Conservation (phyloP, 2,113 vertebrate species). For the Tamias sibiricus region DNA sequence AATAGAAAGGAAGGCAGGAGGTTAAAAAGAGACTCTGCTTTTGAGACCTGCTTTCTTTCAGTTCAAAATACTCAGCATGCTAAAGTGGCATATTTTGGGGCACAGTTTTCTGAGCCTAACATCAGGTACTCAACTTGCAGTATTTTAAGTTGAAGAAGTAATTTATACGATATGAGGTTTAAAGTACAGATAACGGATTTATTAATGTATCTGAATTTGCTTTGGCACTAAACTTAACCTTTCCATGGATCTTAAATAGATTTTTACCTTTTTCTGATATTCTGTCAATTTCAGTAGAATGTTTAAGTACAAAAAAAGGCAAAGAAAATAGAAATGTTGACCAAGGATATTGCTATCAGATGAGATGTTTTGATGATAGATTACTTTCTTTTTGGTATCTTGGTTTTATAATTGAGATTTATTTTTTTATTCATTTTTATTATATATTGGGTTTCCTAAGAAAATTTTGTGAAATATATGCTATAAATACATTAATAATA, state of each 20-base stretch:
- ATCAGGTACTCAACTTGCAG: neutral
- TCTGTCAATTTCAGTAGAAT: neutral
- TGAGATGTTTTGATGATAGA: neutral
- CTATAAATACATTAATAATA: neutral
- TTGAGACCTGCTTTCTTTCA: neutral
- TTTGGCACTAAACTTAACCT: neutral
- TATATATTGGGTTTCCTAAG: constrained; percentile 18
- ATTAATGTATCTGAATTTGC: neutral
- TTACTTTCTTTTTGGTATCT: constrained; percentile 34
- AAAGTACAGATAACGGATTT: neutral
- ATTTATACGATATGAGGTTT: neutral
- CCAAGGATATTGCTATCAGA: constrained; percentile 16
- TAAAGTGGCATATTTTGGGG: neutral
- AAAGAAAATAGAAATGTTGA: constrained; percentile 42
- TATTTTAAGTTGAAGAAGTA: neutral
- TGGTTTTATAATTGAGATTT: constrained; percentile 36
- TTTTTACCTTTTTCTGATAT: neutral
- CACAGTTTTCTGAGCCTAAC: neutral
- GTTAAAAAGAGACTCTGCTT: neutral
- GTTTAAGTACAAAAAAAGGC: constrained; percentile 44
- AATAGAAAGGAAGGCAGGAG: neutral
- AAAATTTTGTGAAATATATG: constrained; percentile 13
- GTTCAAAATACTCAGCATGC: neutral
- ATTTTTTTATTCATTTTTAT: constrained; percentile 48
- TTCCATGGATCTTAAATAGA: neutral